Evolutionary conservation across 1,140 invertebrate species (phyloP), one percentile per base, ranked within the genome.

Genomic region (Gryllus bimaculatus): DNA sequence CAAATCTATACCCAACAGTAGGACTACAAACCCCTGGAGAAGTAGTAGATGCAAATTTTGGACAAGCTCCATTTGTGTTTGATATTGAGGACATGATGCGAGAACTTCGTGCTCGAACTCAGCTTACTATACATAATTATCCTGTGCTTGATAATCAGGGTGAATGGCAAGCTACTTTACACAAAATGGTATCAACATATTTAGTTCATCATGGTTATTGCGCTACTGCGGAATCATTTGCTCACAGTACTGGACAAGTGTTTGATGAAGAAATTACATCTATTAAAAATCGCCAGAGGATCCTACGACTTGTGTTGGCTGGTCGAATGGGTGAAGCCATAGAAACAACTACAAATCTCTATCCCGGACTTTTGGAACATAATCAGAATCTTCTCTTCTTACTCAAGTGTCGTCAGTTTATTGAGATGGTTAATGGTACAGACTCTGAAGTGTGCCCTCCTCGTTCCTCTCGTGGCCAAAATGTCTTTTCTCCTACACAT

Each of bases 11-110:
- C 88, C 98, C 98, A 20, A 99, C 97, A 6, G 97, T 99, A 80
- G 98, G 98, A 21, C 89, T 99, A 75, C 98, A 99, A 88, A 99
- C 97, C 75, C 96, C 97, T 0, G 97, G 97, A 74, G 98, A 99
- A 88, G 94, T 98, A 48, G 96, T 99, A 13, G 97, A 99, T 87
- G 97, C 97, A 6, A 99, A 99, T 89, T 99, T 99, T 86, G 98
- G 98, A 0, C 96, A 99, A 85, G 90, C 93, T 82, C 97, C 97
- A 12, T 99, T 99, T 89, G 91, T 97, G 81, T 99, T 98, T 88
- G 96, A 99, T 88, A 98, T 99, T 82, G 94, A 97, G 85, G 96
- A 98, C 83, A 98, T 99, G 93, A 94, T 99, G 89, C 91, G 93
- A 84, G 96, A 98, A 87, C 90, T 97, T 84, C 89, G 93, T 81